A percentile compares a stretch with the other conserved stretches of the same genome.
These are phyloP conservation scores for Gobius niger DNA, from an alignment of 2,113 vertebrate genomes.

Conservation along the genomic window DNA sequence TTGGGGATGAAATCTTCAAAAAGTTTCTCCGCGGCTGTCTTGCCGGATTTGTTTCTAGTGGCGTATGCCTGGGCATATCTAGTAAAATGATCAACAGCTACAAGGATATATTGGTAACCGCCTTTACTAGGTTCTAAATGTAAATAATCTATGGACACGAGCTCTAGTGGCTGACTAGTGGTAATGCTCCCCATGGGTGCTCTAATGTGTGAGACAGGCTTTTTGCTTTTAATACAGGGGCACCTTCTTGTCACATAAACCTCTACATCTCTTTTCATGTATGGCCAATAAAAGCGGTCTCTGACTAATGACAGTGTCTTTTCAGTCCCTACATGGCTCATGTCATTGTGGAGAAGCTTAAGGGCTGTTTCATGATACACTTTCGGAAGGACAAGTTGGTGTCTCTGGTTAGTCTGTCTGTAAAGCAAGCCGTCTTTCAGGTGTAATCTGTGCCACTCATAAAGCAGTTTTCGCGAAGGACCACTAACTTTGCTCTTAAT, in stretches of 20 bases:
- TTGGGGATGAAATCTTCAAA: slow-evolving; percentile 2
- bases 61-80: too few relatives aligned
- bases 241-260: slow-evolving; percentile 5
- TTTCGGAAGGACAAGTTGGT: slow-evolving; percentile 6
- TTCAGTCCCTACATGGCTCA: not conserved
- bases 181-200: slow-evolving; percentile 7
- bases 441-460: slow-evolving; percentile 24
- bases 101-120: slow-evolving; percentile 16
- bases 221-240: not conserved
- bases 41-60: not conserved
- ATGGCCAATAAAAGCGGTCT: not conserved
- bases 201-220: not conserved
- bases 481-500: slow-evolving; percentile 4
- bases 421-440: not conserved
- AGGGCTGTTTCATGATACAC: slow-evolving; percentile 4
- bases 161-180: not conserved
- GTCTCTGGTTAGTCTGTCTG: not conserved
- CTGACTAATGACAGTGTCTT: not conserved
- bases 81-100: too few relatives aligned
- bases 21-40: not conserved
- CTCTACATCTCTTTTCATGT: not conserved
- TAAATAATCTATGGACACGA: slow-evolving; percentile 7
- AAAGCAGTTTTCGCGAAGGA: slow-evolving; percentile 1
- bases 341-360: not conserved
- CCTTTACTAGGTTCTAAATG: not conserved